Evolutionary conservation across 2,888 invertebrate species (phyloP), one percentile per base, ranked within the genome.

Genomic region (Thereva unica): DNA sequence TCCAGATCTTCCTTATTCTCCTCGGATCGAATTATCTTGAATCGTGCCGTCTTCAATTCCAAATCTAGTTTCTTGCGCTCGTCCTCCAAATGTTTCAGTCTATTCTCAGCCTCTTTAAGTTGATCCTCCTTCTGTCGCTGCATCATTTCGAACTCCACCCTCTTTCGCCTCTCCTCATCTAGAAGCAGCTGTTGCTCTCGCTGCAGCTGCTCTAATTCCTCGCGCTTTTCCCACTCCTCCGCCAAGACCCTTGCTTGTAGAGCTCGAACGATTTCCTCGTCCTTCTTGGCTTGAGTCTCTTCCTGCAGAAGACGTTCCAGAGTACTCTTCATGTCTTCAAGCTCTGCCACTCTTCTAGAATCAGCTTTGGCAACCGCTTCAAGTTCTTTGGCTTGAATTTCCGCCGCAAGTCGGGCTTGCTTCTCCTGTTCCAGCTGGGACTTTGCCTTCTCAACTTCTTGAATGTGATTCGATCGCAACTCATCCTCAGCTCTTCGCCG

Each of bases 161-260:
- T 82, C 77, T 92, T 92, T 67, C 87, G 83, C 72, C 90, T 84
- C 78, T 93, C 93, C 74, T 88, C 85, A 76, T 89, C 88, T 66
- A 93, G 77, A 75, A 92, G 83, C 75, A 85, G 80, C 71, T 85
- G 85, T 75, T 92, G 92, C 78, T 92, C 91, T 74, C 86, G 86
- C 78, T 92, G 91, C n/a, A 92, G 80, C 71, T 85, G 83, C 79
- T 93, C 92, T 71, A 93, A 77, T 77, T 92, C 90, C 76, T 92
- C 92, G 71, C 92, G 80, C 75, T 88, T 89, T 73, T 91, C 91
- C 90, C 91, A 92, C 82, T 93, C 93, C 81, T 93, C 92, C 57
- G 89, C 86, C 71, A 92, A 80, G 55, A 92, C 89, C 72, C 89
- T 83, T 1, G 89, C 89, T 78, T 89, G 89, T 67, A 89, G 77